Evolutionary conservation across 2,113 vertebrate species (phyloP).

Genomic region (Archilochus colubris): DNA sequence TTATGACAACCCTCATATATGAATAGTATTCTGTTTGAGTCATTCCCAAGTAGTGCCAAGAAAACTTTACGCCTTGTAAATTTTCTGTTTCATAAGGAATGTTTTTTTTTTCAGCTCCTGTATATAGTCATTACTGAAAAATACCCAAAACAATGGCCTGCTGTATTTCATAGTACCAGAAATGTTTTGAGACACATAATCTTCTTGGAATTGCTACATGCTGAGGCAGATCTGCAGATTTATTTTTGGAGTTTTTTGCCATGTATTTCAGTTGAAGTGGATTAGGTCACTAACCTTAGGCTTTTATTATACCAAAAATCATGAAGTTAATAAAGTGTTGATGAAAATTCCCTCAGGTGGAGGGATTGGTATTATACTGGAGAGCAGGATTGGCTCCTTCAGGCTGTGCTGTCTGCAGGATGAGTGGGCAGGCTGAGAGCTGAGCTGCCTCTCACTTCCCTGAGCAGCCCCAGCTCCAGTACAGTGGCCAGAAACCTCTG

Average conservation of each 20-base stretch:
- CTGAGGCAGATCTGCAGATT: neutral
- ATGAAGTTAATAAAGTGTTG: neutral
- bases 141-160: neutral
- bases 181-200: neutral
- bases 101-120: neutral
- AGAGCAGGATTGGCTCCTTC: neutral
- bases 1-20: neutral
- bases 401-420: fast-evolving
- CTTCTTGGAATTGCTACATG: neutral
- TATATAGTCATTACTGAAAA: neutral
- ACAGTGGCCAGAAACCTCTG: fast-evolving
- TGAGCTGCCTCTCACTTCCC: fast-evolving
- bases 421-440: too few relatives aligned
- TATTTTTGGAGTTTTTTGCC: neutral
- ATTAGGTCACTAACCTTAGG: neutral
- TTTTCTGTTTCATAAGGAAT: neutral
- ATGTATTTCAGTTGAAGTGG: neutral
- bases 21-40: neutral
- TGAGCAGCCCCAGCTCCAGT: fast-evolving
- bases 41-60: neutral
- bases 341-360: neutral
- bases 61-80: neutral
- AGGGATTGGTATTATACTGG: neutral
- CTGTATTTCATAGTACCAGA: neutral
- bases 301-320: neutral